These are phyloP conservation scores for Ivindomyrus marchei DNA, from an alignment of 2,113 vertebrate genomes.

Conservation along the genomic window DNA sequence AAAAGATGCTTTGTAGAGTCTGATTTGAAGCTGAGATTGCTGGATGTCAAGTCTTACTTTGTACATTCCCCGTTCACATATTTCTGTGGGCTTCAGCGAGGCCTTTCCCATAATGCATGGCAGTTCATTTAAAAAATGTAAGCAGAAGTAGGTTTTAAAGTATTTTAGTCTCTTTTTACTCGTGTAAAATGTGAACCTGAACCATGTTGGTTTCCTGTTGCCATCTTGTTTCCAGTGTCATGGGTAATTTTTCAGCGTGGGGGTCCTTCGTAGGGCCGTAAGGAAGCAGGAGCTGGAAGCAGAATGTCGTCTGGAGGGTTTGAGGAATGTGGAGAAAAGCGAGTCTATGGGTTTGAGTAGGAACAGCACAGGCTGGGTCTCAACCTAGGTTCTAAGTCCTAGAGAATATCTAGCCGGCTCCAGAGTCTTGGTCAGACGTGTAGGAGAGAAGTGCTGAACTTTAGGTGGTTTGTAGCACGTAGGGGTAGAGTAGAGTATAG, in stretches of 20 bases:
- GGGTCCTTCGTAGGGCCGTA: neutral
- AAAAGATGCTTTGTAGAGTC: slow-evolving; percentile 34
- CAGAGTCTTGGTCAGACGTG: slow-evolving; percentile 29
- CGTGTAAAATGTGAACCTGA: slow-evolving; percentile 54
- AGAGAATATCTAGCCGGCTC: neutral
- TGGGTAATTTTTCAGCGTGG: slow-evolving; percentile 49
- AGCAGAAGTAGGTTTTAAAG: slow-evolving; percentile 20
- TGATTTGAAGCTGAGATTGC: slow-evolving; percentile 30
- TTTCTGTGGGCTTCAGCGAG: slow-evolving; percentile 25
- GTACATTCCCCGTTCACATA: slow-evolving; percentile 56
- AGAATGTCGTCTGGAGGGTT: slow-evolving; percentile 41
- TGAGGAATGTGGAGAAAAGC: slow-evolving; percentile 32
- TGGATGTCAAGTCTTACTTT: slow-evolving; percentile 52
- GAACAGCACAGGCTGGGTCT: slow-evolving; percentile 27
- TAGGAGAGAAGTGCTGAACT: slow-evolving; percentile 22
- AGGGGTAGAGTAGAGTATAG: slow-evolving; percentile 14
- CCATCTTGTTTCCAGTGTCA: slow-evolving; percentile 35
- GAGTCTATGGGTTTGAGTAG: neutral
- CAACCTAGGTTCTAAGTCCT: slow-evolving; percentile 10
- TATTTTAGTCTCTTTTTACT: slow-evolving; percentile 43
- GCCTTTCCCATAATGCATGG: slow-evolving; percentile 39
- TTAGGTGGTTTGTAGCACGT: neutral
- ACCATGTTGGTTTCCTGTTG: slow-evolving; percentile 61
- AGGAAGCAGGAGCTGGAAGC: slow-evolving; percentile 9
- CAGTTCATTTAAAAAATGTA: slow-evolving; percentile 42